phyloP scores from a whole-genome alignment of 2,888 invertebrate genomes.

The Atrina japonica region DNA sequence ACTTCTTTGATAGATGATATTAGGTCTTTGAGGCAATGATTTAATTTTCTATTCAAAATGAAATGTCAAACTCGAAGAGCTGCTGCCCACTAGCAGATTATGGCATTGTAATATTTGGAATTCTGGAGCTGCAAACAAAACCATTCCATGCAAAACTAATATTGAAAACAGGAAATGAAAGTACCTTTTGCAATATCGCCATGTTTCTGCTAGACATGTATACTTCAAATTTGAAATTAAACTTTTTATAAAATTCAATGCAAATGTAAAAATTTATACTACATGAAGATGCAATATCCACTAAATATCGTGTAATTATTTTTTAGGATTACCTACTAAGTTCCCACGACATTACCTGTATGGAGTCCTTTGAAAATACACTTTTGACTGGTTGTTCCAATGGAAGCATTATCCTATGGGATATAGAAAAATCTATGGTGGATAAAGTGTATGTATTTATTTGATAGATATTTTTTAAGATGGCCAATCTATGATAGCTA shows the following conservation, averaged over 20 bases:
- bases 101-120: no score
- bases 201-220: not conserved
- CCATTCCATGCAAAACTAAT: no score
- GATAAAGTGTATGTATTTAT: constrained; percentile 68
- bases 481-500: not conserved
- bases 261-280: not conserved
- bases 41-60: no score
- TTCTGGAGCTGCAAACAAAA: no score
- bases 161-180: no score
- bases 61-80: no score
- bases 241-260: not conserved
- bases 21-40: not conserved
- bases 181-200: no score
- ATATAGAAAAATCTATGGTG: constrained; percentile 65
- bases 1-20: not conserved
- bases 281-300: no score
- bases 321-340: constrained; percentile 71
- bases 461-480: not conserved
- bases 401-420: constrained; percentile 75
- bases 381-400: constrained; percentile 72
- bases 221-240: not conserved
- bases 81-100: no score
- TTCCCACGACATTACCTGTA: constrained; percentile 70
- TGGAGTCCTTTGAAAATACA: constrained; percentile 58
- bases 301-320: no score